Conservation (phyloP, 2,888 invertebrate species). For the Dynastes tityus region DNA sequence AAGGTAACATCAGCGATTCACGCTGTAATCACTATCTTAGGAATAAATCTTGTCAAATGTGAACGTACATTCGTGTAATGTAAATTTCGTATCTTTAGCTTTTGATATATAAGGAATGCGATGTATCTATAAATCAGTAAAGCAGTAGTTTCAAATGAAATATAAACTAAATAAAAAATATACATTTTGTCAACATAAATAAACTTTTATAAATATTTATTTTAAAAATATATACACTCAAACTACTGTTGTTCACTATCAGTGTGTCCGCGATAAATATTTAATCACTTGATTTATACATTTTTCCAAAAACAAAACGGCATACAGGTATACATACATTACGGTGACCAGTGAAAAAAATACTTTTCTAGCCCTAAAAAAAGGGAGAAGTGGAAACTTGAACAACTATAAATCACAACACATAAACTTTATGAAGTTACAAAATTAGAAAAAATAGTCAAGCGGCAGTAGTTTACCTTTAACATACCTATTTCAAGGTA, state of each 20-base stretch:
- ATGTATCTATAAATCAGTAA: slow-evolving; percentile 37
- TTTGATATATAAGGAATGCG: slow-evolving; percentile 24
- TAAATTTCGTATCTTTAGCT: slow-evolving; percentile 20
- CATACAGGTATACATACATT: background rate
- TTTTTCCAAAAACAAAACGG: background rate
- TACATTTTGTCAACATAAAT: slow-evolving; percentile 35
- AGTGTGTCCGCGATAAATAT: slow-evolving; percentile 7
- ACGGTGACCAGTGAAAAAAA: too few relatives aligned
- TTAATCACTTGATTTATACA: slow-evolving; percentile 13
- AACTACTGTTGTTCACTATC: background rate
- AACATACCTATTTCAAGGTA: too few relatives aligned
- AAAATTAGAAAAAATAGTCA: too few relatives aligned
- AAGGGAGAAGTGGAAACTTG: too few relatives aligned
- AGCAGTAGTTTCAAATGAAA: slow-evolving; percentile 31
- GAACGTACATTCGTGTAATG: background rate
- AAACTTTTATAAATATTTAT: slow-evolving; percentile 31
- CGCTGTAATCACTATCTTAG: slow-evolving; percentile 7
- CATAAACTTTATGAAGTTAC: too few relatives aligned
- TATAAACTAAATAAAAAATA: slow-evolving; percentile 37
- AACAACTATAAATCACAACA: too few relatives aligned
- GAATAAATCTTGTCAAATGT: slow-evolving; percentile 34
- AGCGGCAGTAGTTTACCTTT: too few relatives aligned
- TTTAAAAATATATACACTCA: slow-evolving; percentile 26
- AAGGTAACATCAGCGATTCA: background rate
- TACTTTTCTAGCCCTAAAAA: too few relatives aligned